phyloP scores from a whole-genome alignment of 2,888 invertebrate genomes.

The Penaeus monodon region DNA sequence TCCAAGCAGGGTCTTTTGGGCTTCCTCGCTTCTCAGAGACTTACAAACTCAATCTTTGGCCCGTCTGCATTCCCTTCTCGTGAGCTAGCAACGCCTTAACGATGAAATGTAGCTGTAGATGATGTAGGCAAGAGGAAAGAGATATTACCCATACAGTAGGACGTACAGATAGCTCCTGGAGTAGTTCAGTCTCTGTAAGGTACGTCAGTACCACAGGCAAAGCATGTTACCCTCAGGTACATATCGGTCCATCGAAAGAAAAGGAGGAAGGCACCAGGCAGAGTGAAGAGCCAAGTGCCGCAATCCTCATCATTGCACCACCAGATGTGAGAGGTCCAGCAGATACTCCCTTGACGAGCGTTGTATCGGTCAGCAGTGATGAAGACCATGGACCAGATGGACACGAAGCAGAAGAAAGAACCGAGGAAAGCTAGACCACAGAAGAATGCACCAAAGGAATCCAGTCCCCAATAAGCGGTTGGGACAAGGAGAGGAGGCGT shows the following conservation, averaged over 20 bases:
- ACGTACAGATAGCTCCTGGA: conserved; percentile 65
- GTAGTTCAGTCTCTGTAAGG: conserved; percentile 43
- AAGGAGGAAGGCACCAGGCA: conserved; percentile 68
- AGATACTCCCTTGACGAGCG: conserved; percentile 68
- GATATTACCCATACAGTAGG: conserved; percentile 47
- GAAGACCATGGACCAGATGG: too few relatives aligned
- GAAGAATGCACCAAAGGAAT: conserved; percentile 69
- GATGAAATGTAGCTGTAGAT: conserved; percentile 70
- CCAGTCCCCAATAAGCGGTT: conserved; percentile 70
- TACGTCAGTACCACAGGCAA: conserved; percentile 71
- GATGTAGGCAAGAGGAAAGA: conserved; percentile 67
- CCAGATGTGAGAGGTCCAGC: conserved; percentile 65
- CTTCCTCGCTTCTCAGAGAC: conserved; percentile 44
- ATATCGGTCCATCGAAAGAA: conserved; percentile 70
- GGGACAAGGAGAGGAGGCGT: conserved; percentile 68
- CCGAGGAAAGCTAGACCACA: conserved; percentile 70
- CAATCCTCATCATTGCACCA: conserved; percentile 42
- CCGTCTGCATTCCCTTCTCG: conserved; percentile 66
- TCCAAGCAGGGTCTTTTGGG: conserved; percentile 55
- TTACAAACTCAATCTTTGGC: conserved; percentile 65
- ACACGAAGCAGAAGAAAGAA: conserved; percentile 70
- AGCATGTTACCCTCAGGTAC: conserved; percentile 71
- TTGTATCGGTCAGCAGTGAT: conserved; percentile 70
- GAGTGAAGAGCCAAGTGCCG: conserved; percentile 68
- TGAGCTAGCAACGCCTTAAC: conserved; percentile 67